Evolutionary conservation across 2,113 vertebrate genomes (phyloP), one percentile per base, ranked within the genome.

Genomic region (Chamaea fasciata): DNA sequence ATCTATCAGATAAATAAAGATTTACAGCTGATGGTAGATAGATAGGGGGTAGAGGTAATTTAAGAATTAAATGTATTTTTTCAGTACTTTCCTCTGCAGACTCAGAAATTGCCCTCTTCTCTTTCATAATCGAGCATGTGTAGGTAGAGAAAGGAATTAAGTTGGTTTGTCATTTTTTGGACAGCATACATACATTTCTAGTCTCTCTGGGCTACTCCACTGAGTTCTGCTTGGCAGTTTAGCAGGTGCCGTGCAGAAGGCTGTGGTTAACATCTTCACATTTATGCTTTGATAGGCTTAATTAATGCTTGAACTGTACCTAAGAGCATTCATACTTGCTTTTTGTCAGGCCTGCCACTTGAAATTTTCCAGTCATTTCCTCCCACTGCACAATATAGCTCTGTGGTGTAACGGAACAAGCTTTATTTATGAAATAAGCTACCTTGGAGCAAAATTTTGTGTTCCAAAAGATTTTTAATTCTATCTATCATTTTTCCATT

Each of bases 311-410:
- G 11, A 76, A 47, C 49, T 47, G 35, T 53, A 76, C 37, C 23
- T 53, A 49, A 33, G 14, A 37, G 68, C 53, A 28, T 90, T 70
- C 26, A 26, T 62, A 35, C 55, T 86, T 90, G 33, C 41, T 57
- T 79, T 87, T 87, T 3, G 2, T 73, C 47, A 64, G 50, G 42
- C 64, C 46, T 46, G 22, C 28, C 27, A 46, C 79, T 91, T 92
- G 46, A 88, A 75, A 81, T 79, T 93, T 94, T 57, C 63, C 89
- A 92, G 59, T 88, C 12, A 10, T 83, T 93, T 93, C 70, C 63
- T 93, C 56, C 49, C 28, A 41, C 11, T 2, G 6, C 21, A 22
- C 0, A 0, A 11, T 79, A 39, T n/a, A 76, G 65, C 30, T 83
- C 37, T 86, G 20, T 19, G n/a, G 79, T 42, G 3, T 63, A 80